A percentile compares a stretch with the other conserved stretches of the same genome.
phyloP scores from a whole-genome alignment of 2,888 invertebrate species.

The Scaptomyza polygonia region DNA sequence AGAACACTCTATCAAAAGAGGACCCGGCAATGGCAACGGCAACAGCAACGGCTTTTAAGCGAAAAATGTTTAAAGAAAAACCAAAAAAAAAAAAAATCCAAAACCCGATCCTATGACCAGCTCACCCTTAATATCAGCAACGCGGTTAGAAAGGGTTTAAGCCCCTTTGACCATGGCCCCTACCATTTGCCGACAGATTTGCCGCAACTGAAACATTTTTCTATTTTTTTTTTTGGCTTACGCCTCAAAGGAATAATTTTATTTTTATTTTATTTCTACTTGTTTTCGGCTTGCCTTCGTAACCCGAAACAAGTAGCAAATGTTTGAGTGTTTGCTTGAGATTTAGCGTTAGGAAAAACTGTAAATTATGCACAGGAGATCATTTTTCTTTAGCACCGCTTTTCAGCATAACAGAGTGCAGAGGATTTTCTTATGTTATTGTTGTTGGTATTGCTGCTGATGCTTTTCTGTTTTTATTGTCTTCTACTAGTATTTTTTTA shows the following conservation, averaged over 20 bases:
- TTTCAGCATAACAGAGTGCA: slow-evolving; percentile 17
- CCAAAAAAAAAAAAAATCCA: slow-evolving; percentile 14
- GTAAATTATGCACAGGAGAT: slow-evolving; percentile 80
- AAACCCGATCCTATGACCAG: slow-evolving; percentile 1
- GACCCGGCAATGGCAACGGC: slow-evolving; percentile 21
- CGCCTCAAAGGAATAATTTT: slow-evolving; percentile 73
- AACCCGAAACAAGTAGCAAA: slow-evolving; percentile 74
- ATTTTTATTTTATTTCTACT: slow-evolving; percentile 39
- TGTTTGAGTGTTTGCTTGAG: slow-evolving; percentile 76
- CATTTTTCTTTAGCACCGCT: slow-evolving; percentile 69
- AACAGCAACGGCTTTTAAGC: slow-evolving; percentile 67
- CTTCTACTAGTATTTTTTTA: slow-evolving; percentile 31
- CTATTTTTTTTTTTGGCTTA: slow-evolving; percentile 40
- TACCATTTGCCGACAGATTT: slow-evolving; percentile 64
- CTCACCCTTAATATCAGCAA: slow-evolving; percentile 30
- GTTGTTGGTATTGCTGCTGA: slow-evolving; percentile 4
- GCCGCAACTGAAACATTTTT: slow-evolving; percentile 69
- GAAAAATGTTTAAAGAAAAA: slow-evolving; percentile 73
- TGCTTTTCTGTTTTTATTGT: slow-evolving; percentile 26
- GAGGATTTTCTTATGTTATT: slow-evolving; percentile 24
- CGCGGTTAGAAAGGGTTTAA: slow-evolving; percentile 61
- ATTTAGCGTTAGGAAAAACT: slow-evolving; percentile 75
- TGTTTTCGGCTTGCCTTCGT: slow-evolving; percentile 52
- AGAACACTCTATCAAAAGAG: slow-evolving; percentile 65
- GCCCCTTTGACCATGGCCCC: slow-evolving; percentile 46